Conservation (phyloP, 2,888 invertebrate genomes). For the Morpho achilles region DNA sequence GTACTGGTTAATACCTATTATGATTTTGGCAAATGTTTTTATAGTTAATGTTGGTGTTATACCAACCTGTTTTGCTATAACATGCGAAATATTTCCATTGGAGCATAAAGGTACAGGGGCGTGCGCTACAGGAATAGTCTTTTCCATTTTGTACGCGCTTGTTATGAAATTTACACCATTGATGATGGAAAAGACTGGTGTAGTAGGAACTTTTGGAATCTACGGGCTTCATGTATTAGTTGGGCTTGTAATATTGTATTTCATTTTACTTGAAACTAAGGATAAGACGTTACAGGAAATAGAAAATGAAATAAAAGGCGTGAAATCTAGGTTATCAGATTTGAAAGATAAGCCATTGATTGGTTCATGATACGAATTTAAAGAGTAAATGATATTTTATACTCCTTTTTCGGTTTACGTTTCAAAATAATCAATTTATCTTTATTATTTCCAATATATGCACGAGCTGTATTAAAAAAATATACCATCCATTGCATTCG, state of each 20-base stretch:
- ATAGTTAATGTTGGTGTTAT: constrained; percentile 13
- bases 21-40: constrained; percentile 19
- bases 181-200: constrained; percentile 36
- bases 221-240: constrained; percentile 34
- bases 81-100: constrained; percentile 43
- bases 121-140: constrained; percentile 36
- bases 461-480: constrained; percentile 5
- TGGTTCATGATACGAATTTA: not conserved
- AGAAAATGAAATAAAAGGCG: constrained; percentile 37
- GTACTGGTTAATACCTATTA: constrained; percentile 35
- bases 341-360: constrained; percentile 4
- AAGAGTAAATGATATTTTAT: too few species aligned
- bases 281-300: constrained; percentile 43
- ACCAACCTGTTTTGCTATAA: constrained; percentile 18
- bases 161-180: constrained; percentile 40
- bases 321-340: not conserved
- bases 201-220: constrained; percentile 37
- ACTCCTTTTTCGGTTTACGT: too few species aligned
- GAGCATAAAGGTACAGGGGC: constrained; percentile 40
- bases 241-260: constrained; percentile 35
- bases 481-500: too few species aligned
- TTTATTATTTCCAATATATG: not conserved
- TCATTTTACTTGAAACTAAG: constrained; percentile 44
- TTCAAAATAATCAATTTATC: too few species aligned
- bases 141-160: constrained; percentile 35